A percentile compares a stretch with the other conserved stretches of the same genome.
These are phyloP conservation scores for Scaptomyza montana DNA, from an alignment of 1,140 invertebrate species.

Conservation along the genomic window DNA sequence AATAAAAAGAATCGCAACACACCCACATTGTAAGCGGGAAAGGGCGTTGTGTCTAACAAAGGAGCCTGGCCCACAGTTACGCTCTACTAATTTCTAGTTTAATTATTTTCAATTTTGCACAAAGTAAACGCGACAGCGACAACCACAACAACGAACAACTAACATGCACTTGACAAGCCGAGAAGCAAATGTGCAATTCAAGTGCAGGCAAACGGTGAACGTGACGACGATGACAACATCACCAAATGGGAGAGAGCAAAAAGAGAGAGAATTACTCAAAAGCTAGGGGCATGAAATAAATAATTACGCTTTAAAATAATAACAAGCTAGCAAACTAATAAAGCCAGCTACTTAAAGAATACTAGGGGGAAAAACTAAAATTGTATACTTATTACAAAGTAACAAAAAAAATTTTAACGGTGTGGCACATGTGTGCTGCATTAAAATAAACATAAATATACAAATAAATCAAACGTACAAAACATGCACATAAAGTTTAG, in stretches of 20 bases:
- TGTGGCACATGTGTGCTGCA: too few relatives aligned
- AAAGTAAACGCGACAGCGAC: constrained; percentile 69
- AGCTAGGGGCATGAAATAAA: not conserved
- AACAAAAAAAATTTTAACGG: too few relatives aligned
- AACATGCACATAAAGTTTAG: too few relatives aligned
- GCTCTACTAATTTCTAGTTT: constrained; percentile 79
- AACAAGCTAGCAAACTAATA: constrained; percentile 27
- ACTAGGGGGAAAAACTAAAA: not conserved
- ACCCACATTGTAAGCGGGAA: constrained; percentile 21
- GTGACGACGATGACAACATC: constrained; percentile 18
- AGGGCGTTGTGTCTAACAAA: constrained; percentile 27
- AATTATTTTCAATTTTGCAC: constrained; percentile 78
- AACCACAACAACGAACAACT: constrained; percentile 27
- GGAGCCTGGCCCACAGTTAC: constrained; percentile 50
- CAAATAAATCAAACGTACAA: too few relatives aligned
- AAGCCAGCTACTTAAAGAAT: not conserved
- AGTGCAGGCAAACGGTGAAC: constrained; percentile 45
- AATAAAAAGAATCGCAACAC: not conserved
- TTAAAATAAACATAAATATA: too few relatives aligned
- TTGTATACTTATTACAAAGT: too few relatives aligned
- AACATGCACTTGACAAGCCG: constrained; percentile 67
- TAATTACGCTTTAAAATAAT: constrained; percentile 9
- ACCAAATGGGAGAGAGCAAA: not conserved
- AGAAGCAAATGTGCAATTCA: constrained; percentile 59
- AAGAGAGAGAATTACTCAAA: not conserved